Evolutionary conservation across 2,113 vertebrate genomes (phyloP), one percentile per base, ranked within the genome.

Genomic region (Pycnonotus jocosus): DNA sequence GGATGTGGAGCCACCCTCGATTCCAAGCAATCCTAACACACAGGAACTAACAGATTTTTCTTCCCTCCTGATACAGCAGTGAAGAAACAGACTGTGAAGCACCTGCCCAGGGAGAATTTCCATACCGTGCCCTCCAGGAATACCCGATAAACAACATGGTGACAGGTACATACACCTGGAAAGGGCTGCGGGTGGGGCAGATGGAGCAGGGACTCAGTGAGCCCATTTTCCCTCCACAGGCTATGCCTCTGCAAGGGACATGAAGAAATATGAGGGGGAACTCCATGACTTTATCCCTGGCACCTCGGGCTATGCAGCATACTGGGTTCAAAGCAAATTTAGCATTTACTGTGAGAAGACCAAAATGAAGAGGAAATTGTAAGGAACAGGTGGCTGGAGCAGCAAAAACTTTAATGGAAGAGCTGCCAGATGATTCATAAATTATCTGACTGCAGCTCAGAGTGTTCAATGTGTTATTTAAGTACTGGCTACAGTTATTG

Each of bases 231-330:
- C 51, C 85, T 69, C 70, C 7, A 0, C 58, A 98, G 98, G 97
- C 86, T 98, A 98, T 20, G 0, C 94, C 89, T 97, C 98, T 5
- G 92, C 98, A 90, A 93, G 86, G 9, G 45, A 97, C 86, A 96
- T 98, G 97, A 97, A 96, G 93, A 98, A 97, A 90, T 98, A 97
- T 0, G 28, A 68, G 2, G 98, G 97, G 24, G 98, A 98, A 62
- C 90, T 98, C 48, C 86, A 62, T 0, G 98, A 98, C 77, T 98
- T 98, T 66, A 95, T 78, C 70, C 98, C 98, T 0, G 98, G 98
- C 81, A 96, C 94, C 31, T 96, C 92, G 0, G 97, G 97, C 66
- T 98, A 98, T 13, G 10, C 74, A 1, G 98, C 13, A 0, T 98
- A 98, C 57, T 98, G 97, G 86, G 64, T 98, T 88, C 95, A 96